phyloP scores from a whole-genome alignment of 2,113 vertebrate genomes.

The Rhinolophus ferrumequinum region DNA sequence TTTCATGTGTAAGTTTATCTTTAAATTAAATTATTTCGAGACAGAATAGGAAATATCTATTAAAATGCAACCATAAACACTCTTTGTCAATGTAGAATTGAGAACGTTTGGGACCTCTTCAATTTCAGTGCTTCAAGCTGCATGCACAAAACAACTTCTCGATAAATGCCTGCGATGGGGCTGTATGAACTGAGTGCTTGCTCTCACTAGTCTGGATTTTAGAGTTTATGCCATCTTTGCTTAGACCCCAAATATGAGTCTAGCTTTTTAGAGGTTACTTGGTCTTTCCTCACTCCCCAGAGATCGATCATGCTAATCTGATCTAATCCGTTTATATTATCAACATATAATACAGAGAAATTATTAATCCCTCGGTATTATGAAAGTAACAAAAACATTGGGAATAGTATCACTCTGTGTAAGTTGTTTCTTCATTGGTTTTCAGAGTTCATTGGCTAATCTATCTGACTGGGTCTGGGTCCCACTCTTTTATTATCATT shows the following conservation, averaged over 20 bases:
- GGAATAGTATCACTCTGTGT: background rate
- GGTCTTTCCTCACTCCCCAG: background rate
- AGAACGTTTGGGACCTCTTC: background rate
- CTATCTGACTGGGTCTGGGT: background rate
- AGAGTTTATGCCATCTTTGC: background rate
- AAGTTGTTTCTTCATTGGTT: background rate
- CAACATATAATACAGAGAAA: background rate
- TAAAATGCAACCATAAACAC: conserved; percentile 1
- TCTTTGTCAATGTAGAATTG: background rate
- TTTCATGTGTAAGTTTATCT: background rate
- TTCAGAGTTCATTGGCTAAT: background rate
- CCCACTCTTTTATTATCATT: background rate
- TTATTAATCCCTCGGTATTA: background rate
- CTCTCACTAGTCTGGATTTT: background rate
- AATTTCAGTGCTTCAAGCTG: background rate
- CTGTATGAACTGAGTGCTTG: background rate
- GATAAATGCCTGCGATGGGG: background rate
- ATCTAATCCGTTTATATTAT: background rate
- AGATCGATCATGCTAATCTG: background rate
- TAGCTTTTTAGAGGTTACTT: background rate
- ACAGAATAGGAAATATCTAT: background rate
- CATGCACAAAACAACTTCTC: background rate
- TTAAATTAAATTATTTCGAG: background rate
- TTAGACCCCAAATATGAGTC: background rate
- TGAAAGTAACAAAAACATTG: background rate